Evolutionary conservation across 2,888 invertebrate species (phyloP).

Genomic region (Cyrtodaria siliqua): DNA sequence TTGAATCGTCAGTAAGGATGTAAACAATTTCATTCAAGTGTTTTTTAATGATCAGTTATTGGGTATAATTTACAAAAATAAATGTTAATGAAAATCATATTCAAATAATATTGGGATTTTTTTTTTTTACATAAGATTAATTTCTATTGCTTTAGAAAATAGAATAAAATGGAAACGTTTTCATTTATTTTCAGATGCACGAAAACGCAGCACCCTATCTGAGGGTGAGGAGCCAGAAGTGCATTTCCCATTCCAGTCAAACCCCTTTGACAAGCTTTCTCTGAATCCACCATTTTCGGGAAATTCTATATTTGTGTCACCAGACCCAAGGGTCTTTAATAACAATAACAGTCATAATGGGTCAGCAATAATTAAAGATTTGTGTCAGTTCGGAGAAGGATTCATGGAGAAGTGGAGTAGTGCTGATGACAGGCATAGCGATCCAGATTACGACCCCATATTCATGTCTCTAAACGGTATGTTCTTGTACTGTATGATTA

Average conservation of each 20-base stretch:
- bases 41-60: too few species aligned
- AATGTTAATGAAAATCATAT: too few species aligned
- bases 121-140: too few species aligned
- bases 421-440: slow-evolving; percentile 7
- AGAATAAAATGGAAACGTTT: too few species aligned
- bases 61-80: too few species aligned
- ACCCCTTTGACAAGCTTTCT: slow-evolving; percentile 67
- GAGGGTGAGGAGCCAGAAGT: slow-evolving; percentile 73
- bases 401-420: slow-evolving; percentile 73
- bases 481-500: slow-evolving; percentile 3
- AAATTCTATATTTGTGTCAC: slow-evolving; percentile 66
- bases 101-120: too few species aligned
- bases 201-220: slow-evolving; percentile 70
- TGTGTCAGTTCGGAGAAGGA: slow-evolving; percentile 76
- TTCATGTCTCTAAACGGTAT: slow-evolving; percentile 78
- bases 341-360: slow-evolving; percentile 69
- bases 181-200: slow-evolving; percentile 69
- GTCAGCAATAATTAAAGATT: slow-evolving; percentile 61
- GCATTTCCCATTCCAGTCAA: slow-evolving; percentile 66
- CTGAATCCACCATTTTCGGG: slow-evolving; percentile 61
- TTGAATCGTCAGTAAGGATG: too few species aligned
- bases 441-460: slow-evolving; percentile 64
- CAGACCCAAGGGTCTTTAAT: slow-evolving; percentile 65
- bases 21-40: too few species aligned
- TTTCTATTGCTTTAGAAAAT: too few species aligned